phyloP scores from a whole-genome alignment of 2,888 invertebrate genomes.

The Dasypogon diadema region DNA sequence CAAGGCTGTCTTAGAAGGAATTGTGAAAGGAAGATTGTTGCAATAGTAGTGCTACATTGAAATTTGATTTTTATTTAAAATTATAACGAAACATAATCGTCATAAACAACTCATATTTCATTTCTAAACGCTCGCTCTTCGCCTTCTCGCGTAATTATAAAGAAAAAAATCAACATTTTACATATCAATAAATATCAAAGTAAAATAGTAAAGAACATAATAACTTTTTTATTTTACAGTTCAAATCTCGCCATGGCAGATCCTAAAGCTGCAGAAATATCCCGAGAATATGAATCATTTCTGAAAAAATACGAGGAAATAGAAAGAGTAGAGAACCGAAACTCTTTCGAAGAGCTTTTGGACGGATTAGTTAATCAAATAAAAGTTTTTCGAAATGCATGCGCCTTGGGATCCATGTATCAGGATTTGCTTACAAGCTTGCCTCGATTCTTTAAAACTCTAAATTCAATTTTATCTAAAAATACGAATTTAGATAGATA shows the following conservation, averaged over 20 bases:
- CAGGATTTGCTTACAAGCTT: conserved; percentile 5
- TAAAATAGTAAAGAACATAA: too few relatives aligned
- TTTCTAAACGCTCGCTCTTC: too few relatives aligned
- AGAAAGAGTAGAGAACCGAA: background rate
- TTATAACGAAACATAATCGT: too few relatives aligned
- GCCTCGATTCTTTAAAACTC: conserved; percentile 8
- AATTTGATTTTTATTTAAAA: too few relatives aligned
- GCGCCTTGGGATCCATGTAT: background rate
- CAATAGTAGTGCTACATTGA: too few relatives aligned
- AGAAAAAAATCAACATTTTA: too few relatives aligned
- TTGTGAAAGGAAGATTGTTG: too few relatives aligned
- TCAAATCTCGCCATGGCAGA: background rate
- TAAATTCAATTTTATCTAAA: conserved; percentile 21
- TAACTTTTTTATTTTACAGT: background rate
- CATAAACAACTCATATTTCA: too few relatives aligned
- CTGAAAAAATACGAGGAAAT: background rate
- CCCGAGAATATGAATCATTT: background rate
- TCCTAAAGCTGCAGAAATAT: background rate
- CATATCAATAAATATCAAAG: too few relatives aligned
- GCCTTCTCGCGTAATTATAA: too few relatives aligned
- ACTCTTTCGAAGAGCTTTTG: background rate
- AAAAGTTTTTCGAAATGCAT: conserved; percentile 7
- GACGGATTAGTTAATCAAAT: background rate
- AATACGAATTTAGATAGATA: background rate
- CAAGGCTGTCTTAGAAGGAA: too few relatives aligned